Conservation (phyloP, 2,797 vertebrate species). For the Lepus oiostolus region DNA sequence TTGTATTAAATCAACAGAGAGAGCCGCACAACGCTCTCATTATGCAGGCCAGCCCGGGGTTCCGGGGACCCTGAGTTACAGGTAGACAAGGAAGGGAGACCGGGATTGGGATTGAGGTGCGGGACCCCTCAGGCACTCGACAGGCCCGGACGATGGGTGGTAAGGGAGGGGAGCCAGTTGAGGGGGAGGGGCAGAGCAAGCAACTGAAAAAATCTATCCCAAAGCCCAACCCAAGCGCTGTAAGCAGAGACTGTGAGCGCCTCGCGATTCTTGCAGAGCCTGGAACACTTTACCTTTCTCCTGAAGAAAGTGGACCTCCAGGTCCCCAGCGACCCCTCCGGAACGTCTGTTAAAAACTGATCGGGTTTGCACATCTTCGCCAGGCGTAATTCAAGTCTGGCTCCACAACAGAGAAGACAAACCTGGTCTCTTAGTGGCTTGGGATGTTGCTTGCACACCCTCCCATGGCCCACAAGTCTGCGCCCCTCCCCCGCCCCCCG, state of each 20-base stretch:
- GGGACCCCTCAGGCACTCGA: neutral
- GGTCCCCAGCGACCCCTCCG: neutral
- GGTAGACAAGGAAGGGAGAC: neutral
- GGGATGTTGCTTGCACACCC: neutral
- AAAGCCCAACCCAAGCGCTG: neutral
- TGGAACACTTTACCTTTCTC: neutral
- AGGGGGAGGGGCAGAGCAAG: neutral
- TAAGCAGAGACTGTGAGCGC: neutral
- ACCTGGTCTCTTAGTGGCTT: neutral
- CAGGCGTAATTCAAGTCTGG: neutral
- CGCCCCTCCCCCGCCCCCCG: no score
- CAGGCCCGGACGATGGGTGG: neutral
- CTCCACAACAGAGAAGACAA: constrained; percentile 24
- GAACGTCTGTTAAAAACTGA: constrained; percentile 23
- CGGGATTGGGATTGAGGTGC: neutral
- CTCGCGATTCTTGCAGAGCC: neutral
- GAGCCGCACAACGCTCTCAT: constrained; percentile 88
- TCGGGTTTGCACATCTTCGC: neutral
- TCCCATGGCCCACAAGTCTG: neutral
- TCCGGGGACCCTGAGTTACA: constrained; percentile 33
- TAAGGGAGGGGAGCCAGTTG: neutral
- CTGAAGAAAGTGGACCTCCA: neutral
- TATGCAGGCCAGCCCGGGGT: constrained; percentile 64
- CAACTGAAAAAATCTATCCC: neutral
- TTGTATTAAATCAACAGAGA: constrained; percentile 95